These are phyloP conservation scores for Sus scrofa DNA, from an alignment of 2,113 vertebrate genomes.

Conservation along the genomic window T2T-Sscrofa CM000820.6:98474501-98475000, in stretches of 20 bases:
- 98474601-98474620: conserved; percentile 4
- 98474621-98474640: background rate
- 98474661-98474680: background rate
- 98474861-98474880: background rate
- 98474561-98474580: background rate
- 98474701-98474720: background rate
- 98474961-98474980: background rate
- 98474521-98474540: background rate
- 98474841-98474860: background rate
- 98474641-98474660: background rate
- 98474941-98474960: background rate
- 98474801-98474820: background rate
- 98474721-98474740: background rate
- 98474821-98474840: background rate
- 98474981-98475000: background rate
- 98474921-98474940: background rate
- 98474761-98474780: background rate
- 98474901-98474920: background rate
- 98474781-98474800: background rate
- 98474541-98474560: background rate
- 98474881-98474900: background rate
- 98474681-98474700: background rate
- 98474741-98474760: background rate
- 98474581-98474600: background rate
- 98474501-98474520: background rate